These are phyloP conservation scores for Entomobrya proxima DNA, from an alignment of 2,888 invertebrate species.

Conservation along the genomic window DNA sequence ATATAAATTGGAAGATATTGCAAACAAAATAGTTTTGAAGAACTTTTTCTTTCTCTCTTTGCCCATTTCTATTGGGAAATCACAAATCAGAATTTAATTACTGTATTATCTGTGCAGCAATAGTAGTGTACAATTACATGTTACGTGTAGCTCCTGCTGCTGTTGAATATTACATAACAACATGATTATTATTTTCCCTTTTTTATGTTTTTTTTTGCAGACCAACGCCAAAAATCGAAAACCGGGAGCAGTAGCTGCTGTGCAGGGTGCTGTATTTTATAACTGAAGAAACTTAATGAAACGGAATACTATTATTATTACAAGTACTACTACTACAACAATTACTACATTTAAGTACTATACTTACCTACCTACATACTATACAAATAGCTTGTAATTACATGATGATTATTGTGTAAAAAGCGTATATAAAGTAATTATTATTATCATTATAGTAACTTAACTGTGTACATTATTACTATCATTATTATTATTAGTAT, in stretches of 20 bases:
- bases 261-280: constrained; percentile 94
- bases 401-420: constrained; percentile 4
- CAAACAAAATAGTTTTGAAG: no score
- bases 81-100: no score
- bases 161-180: neutral
- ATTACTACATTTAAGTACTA: constrained; percentile 12
- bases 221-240: constrained; percentile 97
- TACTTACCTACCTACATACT: neutral
- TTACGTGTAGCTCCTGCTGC: neutral
- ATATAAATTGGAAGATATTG: no score
- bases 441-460: neutral
- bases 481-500: neutral
- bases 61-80: no score
- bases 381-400: constrained; percentile 1
- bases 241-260: constrained; percentile 96
- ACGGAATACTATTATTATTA: constrained; percentile 52
- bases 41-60: no score
- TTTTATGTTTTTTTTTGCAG: constrained; percentile 81
- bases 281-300: constrained; percentile 78
- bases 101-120: no score
- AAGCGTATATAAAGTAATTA: neutral
- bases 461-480: neutral
- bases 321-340: constrained; percentile 16
- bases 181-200: neutral
- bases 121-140: no score